Evolutionary conservation across 2,888 invertebrate genomes (phyloP), one percentile per base, ranked within the genome.

Genomic region (Apodemia hepburni): DNA sequence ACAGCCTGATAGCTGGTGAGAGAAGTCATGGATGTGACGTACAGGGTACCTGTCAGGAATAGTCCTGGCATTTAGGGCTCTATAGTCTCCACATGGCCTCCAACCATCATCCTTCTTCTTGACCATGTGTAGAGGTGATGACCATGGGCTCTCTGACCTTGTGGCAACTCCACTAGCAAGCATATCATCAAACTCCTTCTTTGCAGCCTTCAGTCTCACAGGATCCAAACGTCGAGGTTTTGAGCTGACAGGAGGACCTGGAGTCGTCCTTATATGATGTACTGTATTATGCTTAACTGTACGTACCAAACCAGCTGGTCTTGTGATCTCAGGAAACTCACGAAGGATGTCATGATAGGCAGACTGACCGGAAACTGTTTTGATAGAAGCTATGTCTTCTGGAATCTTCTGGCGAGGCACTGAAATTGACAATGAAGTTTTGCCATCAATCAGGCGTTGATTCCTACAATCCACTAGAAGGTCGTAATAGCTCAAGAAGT

Each of bases 401-500:
- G 60, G 22, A 12, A 58, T 38, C 7, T 60, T 27, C 4, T 9
- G 9, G 5, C 18, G 58, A 9, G 51, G 51, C 2, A 33, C 65
- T 33, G 33, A 4, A 15, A 57, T 59, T 35, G 58, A 33, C 3
- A 71, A 54, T n/a, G 67, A 57, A 8, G 73, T 73, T 1, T 47
- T 8, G 0, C 61, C 61, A 42, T 72, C 71, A 0, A 75, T 54
- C 0, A 81, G 59, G 3, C 71, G 67, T 0, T 67, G 65, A 42
- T 74, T 68, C 2, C 69, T 62, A 4, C 75, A 54, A 60, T 81
- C 79, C 0, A 77, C 75, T 0, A 81, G 64, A 0, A 81, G 66
- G 12, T 71, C 70, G 59, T 70, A 80, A 61, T 70, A 69, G 1
- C 60, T 57, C n/a, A 80, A 63, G 57, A 82, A 79, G 65, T 80